Evolutionary conservation across 2,797 vertebrate species (phyloP).

Genomic region (Dallia pectoralis): DNA sequence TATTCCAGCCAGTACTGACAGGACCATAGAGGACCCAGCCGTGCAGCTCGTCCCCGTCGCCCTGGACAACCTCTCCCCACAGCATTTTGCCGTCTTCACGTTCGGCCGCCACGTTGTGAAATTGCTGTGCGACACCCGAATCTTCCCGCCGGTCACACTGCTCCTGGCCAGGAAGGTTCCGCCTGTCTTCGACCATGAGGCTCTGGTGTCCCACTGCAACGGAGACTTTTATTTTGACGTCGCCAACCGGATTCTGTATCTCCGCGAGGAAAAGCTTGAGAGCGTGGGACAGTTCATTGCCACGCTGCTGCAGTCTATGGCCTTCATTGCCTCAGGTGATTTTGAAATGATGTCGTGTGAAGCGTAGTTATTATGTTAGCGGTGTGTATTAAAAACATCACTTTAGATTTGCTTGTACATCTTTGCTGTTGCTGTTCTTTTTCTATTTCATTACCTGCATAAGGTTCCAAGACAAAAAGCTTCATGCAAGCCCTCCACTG

Average conservation of each 20-base stretch:
- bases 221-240: slow-evolving; percentile 78
- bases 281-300: slow-evolving; percentile 76
- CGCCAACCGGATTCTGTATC: slow-evolving; percentile 78
- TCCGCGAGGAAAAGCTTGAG: slow-evolving; percentile 71
- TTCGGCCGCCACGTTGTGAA: slow-evolving; percentile 78
- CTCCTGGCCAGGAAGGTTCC: slow-evolving; percentile 75
- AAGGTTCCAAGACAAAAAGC: slow-evolving; percentile 57
- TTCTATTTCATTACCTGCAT: not conserved
- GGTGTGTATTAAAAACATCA: not conserved
- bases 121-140: slow-evolving; percentile 62
- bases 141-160: slow-evolving; percentile 71
- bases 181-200: slow-evolving; percentile 53
- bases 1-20: slow-evolving; percentile 44
- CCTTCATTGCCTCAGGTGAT: slow-evolving; percentile 75
- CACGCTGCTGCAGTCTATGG: slow-evolving; percentile 77
- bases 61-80: slow-evolving; percentile 75
- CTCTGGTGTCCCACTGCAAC: slow-evolving; percentile 59
- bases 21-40: slow-evolving; percentile 25
- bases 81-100: slow-evolving; percentile 74
- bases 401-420: not conserved
- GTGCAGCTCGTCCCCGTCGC: slow-evolving; percentile 67
- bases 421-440: not conserved
- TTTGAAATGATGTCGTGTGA: not conserved
- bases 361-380: not conserved
- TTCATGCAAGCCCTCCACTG: slow-evolving; percentile 70